Conservation (phyloP, 2,797 vertebrate species). For the Poeciliopsis infans region DNA sequence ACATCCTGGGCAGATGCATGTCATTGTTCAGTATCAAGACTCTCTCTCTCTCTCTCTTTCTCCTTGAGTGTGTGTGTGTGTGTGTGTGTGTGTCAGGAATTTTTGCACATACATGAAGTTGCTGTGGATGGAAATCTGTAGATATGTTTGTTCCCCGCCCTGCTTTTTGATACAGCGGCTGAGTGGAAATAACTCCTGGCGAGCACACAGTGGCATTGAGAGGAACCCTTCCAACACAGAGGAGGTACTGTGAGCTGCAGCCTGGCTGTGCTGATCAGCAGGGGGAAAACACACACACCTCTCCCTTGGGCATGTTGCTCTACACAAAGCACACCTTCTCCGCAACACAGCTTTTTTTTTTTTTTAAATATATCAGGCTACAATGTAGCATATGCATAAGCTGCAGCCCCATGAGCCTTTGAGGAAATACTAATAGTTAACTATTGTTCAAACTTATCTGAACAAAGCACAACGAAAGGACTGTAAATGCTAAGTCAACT, state of each 20-base stretch:
- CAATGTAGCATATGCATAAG: slow-evolving; percentile 32
- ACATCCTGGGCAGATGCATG: slow-evolving; percentile 72
- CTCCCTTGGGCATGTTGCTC: slow-evolving; percentile 56
- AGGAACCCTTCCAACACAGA: slow-evolving; percentile 63
- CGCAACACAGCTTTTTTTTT: slow-evolving; percentile 45
- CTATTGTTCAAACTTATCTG: slow-evolving; percentile 12
- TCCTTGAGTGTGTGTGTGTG: slow-evolving; percentile 11
- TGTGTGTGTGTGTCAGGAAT: slow-evolving; percentile 12
- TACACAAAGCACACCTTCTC: slow-evolving; percentile 54
- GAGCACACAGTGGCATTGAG: slow-evolving; percentile 76
- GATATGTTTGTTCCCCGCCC: slow-evolving; percentile 58
- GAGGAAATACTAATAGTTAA: slow-evolving; percentile 7
- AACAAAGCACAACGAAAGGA: neutral
- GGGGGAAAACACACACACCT: slow-evolving; percentile 57
- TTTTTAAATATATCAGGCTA: slow-evolving; percentile 28
- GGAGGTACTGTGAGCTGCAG: slow-evolving; percentile 69
- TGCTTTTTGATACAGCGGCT: slow-evolving; percentile 38
- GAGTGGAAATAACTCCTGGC: slow-evolving; percentile 69
- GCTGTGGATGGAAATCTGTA: slow-evolving; percentile 48
- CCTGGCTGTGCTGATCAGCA: slow-evolving; percentile 60
- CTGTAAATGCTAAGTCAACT: neutral
- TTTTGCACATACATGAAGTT: slow-evolving; percentile 42
- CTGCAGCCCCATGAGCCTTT: slow-evolving; percentile 13
- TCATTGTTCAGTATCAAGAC: slow-evolving; percentile 66
- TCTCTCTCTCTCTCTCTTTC: slow-evolving; percentile 27